Evolutionary conservation across 2,113 vertebrate species (phyloP).

Genomic region (Tychaedon coryphoeus): DNA sequence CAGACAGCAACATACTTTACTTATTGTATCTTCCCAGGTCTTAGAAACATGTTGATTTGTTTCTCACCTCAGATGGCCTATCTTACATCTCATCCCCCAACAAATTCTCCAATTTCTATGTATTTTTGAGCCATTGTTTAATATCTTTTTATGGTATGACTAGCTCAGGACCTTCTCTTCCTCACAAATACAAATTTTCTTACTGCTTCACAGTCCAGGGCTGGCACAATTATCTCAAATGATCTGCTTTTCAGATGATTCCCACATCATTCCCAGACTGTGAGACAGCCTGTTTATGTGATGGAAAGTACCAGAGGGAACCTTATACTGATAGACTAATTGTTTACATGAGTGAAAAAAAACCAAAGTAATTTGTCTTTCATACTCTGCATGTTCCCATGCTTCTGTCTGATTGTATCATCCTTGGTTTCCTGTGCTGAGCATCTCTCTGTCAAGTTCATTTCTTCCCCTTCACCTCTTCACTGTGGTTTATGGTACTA

Average conservation of each 20-base stretch:
- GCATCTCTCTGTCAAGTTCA: background rate
- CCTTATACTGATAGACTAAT: constrained; percentile 6
- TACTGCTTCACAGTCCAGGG: constrained; percentile 22
- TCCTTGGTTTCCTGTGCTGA: background rate
- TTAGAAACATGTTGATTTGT: background rate
- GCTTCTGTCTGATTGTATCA: background rate
- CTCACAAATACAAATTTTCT: constrained; percentile 15
- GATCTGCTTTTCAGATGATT: constrained; percentile 62
- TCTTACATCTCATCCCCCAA: constrained; percentile 6
- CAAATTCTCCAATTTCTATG: background rate
- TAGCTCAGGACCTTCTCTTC: background rate
- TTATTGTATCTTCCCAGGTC: background rate
- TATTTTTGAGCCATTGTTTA: constrained; percentile 34
- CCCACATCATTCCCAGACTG: constrained; percentile 67
- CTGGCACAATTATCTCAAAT: constrained; percentile 55
- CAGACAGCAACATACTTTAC: background rate
- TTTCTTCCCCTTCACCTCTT: background rate
- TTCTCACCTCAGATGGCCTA: constrained; percentile 31
- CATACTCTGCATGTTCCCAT: background rate
- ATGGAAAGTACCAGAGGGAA: constrained; percentile 50
- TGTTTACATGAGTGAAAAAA: constrained; percentile 21
- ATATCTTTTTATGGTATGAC: background rate
- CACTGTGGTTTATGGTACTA: background rate
- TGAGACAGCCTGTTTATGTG: constrained; percentile 60
- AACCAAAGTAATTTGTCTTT: background rate